Evolutionary conservation across 2,113 vertebrate species (phyloP).

Genomic region (Crocuta crocuta): DNA sequence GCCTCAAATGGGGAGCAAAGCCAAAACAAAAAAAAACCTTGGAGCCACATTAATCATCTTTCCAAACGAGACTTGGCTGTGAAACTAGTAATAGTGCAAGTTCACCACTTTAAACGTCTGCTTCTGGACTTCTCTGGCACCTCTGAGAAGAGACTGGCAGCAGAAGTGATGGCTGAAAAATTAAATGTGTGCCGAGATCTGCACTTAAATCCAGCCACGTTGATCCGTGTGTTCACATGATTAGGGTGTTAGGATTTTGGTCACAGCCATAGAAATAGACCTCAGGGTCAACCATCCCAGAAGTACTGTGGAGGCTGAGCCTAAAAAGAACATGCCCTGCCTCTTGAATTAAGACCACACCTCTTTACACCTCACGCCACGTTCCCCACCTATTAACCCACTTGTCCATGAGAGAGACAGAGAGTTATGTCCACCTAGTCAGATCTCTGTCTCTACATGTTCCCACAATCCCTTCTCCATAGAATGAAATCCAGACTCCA

Average conservation of each 20-base stretch:
- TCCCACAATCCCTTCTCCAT: background rate
- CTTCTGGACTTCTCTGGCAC: background rate
- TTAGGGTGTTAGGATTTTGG: background rate
- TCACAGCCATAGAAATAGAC: rapidly evolving
- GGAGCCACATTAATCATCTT: background rate
- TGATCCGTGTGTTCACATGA: rapidly evolving
- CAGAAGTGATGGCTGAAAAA: background rate
- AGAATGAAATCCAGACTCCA: background rate
- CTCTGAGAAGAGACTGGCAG: background rate
- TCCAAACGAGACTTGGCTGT: background rate
- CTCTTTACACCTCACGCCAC: background rate
- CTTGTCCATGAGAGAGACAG: no score
- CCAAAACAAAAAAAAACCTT: background rate
- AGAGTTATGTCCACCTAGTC: no score
- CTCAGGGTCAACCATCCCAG: no score
- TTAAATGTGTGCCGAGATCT: background rate
- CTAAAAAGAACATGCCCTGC: background rate
- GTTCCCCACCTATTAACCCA: background rate
- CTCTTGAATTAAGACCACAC: background rate
- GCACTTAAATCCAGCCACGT: no score
- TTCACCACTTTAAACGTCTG: background rate
- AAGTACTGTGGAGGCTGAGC: background rate
- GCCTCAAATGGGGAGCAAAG: background rate
- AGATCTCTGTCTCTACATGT: background rate
- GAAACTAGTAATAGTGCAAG: background rate